Percentiles rank a stretch among this genome's conserved stretches.
Evolutionary conservation across 2,888 invertebrate species (phyloP).

Genomic region (Creontiades dilutus): DNA sequence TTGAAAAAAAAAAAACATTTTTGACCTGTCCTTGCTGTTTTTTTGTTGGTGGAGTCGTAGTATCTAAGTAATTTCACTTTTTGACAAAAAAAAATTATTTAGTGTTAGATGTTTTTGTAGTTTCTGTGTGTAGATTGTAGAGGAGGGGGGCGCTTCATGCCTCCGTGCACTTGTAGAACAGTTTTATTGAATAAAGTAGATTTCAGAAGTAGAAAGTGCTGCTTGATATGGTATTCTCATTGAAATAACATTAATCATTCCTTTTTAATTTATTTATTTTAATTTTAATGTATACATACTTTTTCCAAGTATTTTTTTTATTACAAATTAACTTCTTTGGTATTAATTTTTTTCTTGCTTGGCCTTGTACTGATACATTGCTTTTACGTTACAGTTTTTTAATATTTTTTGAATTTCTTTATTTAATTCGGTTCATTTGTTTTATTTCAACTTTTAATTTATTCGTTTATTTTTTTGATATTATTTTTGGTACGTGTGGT

Average conservation of each 20-base stretch:
- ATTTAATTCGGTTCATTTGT: conserved; percentile 18
- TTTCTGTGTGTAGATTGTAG: conserved; percentile 76
- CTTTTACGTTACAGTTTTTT: conserved; percentile 68
- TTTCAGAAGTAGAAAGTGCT: conserved; percentile 80
- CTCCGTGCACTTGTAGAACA: conserved; percentile 80
- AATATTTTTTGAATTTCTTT: not conserved
- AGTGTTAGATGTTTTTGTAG: conserved; percentile 77
- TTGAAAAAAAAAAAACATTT: conserved; percentile 20
- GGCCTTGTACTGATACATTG: conserved; percentile 72
- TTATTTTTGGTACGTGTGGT: conserved; percentile 47
- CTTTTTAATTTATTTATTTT: conserved; percentile 62
- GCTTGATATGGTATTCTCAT: conserved; percentile 77
- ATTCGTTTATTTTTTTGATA: not conserved
- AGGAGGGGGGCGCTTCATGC: conserved; percentile 47
- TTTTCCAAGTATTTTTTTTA: conserved; percentile 28
- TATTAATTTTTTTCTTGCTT: conserved; percentile 62
- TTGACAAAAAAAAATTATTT: conserved; percentile 74
- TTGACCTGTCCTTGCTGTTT: conserved; percentile 59
- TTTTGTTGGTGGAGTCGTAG: conserved; percentile 74
- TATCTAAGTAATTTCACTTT: conserved; percentile 74
- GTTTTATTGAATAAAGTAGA: conserved; percentile 81
- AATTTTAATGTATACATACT: conserved; percentile 38
- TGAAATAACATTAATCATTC: conserved; percentile 72
- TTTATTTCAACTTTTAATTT: conserved; percentile 60
- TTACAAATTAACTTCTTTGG: conserved; percentile 57